Base-by-base conservation (phyloP, 2,888 invertebrate species). In the Glyphotaelius pellucidus region DNA sequence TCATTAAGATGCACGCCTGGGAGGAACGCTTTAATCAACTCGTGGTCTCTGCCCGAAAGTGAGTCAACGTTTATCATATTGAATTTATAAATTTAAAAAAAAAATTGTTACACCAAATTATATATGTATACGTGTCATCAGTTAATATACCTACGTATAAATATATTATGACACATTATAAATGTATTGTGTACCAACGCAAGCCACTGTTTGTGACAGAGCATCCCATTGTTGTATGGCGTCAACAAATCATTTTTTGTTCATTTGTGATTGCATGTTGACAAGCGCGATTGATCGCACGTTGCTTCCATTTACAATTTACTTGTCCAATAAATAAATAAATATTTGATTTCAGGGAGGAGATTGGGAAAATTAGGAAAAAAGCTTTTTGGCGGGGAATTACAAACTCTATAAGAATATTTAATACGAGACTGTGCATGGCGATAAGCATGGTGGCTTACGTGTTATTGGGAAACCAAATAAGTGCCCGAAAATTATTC, bases 1-100 rank as follows among this genome's bases (percentile, higher is more conserved):
- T 98, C 25, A 98, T 99, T 94, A 99, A 99, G 95, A 98, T 98
- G 98, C 98, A 98, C 95, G 97, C 98, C 0, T 99, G 98, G 97
- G 99, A 99, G 95, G 97, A 97, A 94, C 98, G 98, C 0, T 98
- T 98, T 94, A 97, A 97, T 2, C 96, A 97, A 91, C 95, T 98
- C 25, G 97, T 98, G 12, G 97, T 96, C 91, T 96, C 96, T 92
- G 97, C 98, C 0, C 96, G 98, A 95, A 97, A 96, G 98, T 98
- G 31, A 88, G 86, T 47, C 15, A 47, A 38, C 9, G 12, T n/a
- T 30, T 42, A 47, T n/a, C 25, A 30, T 30, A 30, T 0, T 9
- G 4, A 14, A n/a, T 47, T 32, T 31, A 1, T 11, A 3, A 30
- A n/a, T 80, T 80, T 80, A 80, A 31, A n/a, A 25, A 80, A 52